A percentile compares a stretch with the other conserved stretches of the same genome.
Evolutionary conservation across 1,140 invertebrate genomes (phyloP).

Genomic region (Drosophila pruinosa): DNA sequence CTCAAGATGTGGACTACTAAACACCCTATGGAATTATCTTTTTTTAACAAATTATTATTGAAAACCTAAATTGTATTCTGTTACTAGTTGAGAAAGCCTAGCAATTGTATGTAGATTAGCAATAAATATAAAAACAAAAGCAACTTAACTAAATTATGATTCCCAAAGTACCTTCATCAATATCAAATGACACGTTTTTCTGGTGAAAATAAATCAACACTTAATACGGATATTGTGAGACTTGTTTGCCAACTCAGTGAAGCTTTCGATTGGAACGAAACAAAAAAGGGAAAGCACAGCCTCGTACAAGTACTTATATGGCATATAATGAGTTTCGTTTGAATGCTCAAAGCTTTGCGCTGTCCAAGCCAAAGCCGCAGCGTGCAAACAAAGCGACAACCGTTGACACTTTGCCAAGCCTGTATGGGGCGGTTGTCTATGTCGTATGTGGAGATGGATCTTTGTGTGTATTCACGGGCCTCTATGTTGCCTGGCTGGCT

Average conservation of each 20-base stretch:
- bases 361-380: slow-evolving; percentile 59
- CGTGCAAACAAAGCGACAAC: slow-evolving; percentile 57
- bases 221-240: background rate
- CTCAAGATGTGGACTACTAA: background rate
- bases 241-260: slow-evolving; percentile 23
- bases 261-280: slow-evolving; percentile 65
- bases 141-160: background rate
- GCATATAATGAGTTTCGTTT: slow-evolving; percentile 72
- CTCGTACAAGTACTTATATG: slow-evolving; percentile 46
- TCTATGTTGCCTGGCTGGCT: slow-evolving; percentile 31
- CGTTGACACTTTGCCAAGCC: slow-evolving; percentile 63
- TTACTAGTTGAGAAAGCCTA: too few species aligned
- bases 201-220: background rate
- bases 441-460: background rate
- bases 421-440: background rate
- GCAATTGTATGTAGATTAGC: too few species aligned
- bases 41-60: background rate
- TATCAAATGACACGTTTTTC: background rate
- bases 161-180: background rate
- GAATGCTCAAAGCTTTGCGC: slow-evolving; percentile 53
- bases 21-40: background rate
- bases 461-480: slow-evolving; percentile 19
- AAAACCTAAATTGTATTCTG: too few species aligned
- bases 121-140: background rate
- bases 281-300: slow-evolving; percentile 39